These are phyloP conservation scores for Micromys minutus DNA, from an alignment of 2,113 vertebrate genomes.

Conservation along the genomic window DNA sequence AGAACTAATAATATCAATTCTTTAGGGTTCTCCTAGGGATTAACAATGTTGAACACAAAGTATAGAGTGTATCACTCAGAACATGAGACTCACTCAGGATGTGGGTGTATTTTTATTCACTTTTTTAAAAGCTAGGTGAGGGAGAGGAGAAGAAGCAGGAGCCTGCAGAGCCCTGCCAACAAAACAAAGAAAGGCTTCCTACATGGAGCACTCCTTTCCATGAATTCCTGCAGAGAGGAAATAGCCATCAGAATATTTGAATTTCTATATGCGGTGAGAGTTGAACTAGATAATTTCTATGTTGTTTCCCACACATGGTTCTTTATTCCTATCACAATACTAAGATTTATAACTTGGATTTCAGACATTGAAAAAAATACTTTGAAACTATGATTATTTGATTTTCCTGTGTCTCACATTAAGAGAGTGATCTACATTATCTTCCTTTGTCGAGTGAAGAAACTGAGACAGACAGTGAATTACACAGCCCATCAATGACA, in stretches of 20 bases:
- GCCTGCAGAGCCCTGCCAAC: background rate
- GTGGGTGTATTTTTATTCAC: background rate
- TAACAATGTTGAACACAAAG: background rate
- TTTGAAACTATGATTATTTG: background rate
- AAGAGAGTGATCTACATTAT: background rate
- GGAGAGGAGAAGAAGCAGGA: background rate
- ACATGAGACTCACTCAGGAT: background rate
- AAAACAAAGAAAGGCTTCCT: background rate
- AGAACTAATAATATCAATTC: background rate
- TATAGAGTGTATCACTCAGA: background rate
- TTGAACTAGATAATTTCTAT: background rate
- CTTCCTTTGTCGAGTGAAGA: background rate
- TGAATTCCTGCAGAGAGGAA: background rate
- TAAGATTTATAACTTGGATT: background rate
- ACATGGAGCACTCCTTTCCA: background rate
- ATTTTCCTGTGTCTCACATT: background rate
- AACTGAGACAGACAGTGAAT: background rate
- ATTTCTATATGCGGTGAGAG: background rate
- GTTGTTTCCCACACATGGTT: background rate
- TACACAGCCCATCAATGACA: background rate
- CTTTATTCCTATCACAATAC: background rate
- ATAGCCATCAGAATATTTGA: background rate
- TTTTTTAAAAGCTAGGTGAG: background rate
- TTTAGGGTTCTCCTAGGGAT: background rate
- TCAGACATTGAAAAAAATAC: background rate